Base-by-base conservation (phyloP, 1,140 invertebrate genomes). In the Laodelphax striatellus region DNA sequence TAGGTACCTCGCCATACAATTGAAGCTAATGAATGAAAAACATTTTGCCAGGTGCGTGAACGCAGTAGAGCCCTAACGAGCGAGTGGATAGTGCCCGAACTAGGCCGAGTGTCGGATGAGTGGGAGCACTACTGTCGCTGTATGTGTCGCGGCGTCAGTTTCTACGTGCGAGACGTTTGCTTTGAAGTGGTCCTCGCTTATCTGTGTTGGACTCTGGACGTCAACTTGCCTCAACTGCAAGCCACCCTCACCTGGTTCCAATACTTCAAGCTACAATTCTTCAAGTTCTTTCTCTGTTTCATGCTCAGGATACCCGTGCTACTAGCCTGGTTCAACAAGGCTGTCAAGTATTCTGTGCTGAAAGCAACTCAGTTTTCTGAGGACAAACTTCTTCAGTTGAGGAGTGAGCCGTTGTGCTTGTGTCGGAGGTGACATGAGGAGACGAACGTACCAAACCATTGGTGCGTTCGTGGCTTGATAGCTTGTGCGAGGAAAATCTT, bases 81-180 rank as follows among this genome's bases (percentile, higher is more conserved):
- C 4, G 17, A 61, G 0, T 69, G 70, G 65, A 61, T 75, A 0
- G 72, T 71, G 43, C 75, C 76, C n/a, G 73, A 72, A 62, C 67
- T 78, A 0, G 58, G 67, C 0, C n/a, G 63, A 4, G 57, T 75
- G 0, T 68, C 55, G 4, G 65, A 71, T 0, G 70, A 75, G 53
- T 75, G 71, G 70, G 75, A 77, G 43, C 73, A 77, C 61, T 77
- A 78, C 73, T 66, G 67, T 21, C 69, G 70, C 52, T 76, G 70
- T 57, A 24, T 76, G 1, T 21, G 71, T 0, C 66, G 70, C 55
- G 75, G 75, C 2, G 21, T 73, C 0, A 31, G 61, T 2, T 70
- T 69, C 43, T 73, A 72, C 54, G 64, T 74, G 17, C 71, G 71
- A 0, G 65, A 63, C 0, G 34, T 65, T 0, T 53, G 64, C 8